phyloP scores from a whole-genome alignment of 2,113 vertebrate species.

The Noctilio leporinus region DNA sequence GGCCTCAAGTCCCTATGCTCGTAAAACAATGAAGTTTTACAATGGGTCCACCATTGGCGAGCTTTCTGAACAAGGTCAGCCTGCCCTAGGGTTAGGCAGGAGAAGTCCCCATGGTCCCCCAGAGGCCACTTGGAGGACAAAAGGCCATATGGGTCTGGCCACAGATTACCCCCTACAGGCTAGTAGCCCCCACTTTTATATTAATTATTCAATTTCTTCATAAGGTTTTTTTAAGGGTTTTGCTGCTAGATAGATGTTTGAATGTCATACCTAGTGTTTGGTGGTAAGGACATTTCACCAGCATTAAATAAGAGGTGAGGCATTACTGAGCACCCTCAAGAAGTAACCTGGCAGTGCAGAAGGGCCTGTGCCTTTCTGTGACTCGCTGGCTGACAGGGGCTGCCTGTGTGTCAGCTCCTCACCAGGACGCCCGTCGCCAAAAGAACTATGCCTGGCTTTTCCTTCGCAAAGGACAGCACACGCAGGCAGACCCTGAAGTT shows the following conservation, averaged over 20 bases:
- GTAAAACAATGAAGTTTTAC: not conserved
- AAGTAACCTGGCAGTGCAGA: not conserved
- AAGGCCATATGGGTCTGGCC: not conserved
- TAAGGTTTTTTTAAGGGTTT: not conserved
- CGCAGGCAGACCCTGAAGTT: accelerated
- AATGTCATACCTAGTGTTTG: not conserved
- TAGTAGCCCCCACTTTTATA: not conserved
- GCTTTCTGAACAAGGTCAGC: not conserved
- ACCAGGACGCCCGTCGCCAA: not conserved
- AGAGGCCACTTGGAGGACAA: not conserved
- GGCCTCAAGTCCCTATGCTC: not conserved
- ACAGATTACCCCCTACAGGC: not conserved
- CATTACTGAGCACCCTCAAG: not conserved
- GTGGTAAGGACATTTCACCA: not conserved
- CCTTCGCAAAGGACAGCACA: not conserved
- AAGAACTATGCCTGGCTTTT: not conserved
- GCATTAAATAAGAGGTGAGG: not conserved
- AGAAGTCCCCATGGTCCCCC: not conserved
- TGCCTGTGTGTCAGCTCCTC: not conserved
- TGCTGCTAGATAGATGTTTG: not conserved
- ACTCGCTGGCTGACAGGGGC: accelerated
- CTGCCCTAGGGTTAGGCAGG: accelerated
- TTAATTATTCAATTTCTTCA: not conserved
- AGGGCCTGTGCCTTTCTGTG: not conserved
- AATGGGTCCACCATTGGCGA: too few relatives aligned